Percentiles rank a stretch among this genome's conserved stretches.
Conservation (phyloP, 2,797 vertebrate species). For the Philypnodon macrostomus region DNA sequence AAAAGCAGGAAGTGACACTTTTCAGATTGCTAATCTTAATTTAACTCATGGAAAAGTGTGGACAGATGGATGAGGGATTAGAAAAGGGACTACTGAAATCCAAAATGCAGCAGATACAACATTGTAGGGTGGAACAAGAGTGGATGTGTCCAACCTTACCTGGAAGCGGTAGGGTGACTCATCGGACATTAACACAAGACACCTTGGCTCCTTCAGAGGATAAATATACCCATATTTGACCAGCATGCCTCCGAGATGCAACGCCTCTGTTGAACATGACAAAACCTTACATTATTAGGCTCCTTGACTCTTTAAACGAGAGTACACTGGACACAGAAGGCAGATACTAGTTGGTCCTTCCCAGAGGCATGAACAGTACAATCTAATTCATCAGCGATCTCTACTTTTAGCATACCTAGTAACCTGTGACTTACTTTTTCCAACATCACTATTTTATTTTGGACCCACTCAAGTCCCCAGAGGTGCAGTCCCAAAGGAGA, state of each 20-base stretch:
- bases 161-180: slow-evolving; percentile 91
- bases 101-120: not conserved
- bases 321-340: not conserved
- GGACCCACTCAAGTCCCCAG: slow-evolving; percentile 25
- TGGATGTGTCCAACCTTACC: slow-evolving; percentile 64
- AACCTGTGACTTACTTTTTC: slow-evolving; percentile 9
- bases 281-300: not conserved
- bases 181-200: slow-evolving; percentile 76
- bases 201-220: slow-evolving; percentile 82
- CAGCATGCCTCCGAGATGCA: slow-evolving; percentile 84
- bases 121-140: not conserved
- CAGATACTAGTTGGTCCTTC: not conserved
- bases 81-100: slow-evolving; percentile 19
- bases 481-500: slow-evolving; percentile 23
- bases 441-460: slow-evolving; percentile 38
- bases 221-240: slow-evolving; percentile 88
- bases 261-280: slow-evolving; percentile 77
- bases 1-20: slow-evolving; percentile 12
- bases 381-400: slow-evolving; percentile 13
- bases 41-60: slow-evolving; percentile 15
- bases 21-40: slow-evolving; percentile 10
- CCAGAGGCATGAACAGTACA: not conserved
- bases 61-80: slow-evolving; percentile 49
- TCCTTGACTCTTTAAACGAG: not conserved
- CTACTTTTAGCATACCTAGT: slow-evolving; percentile 12